A percentile compares a stretch with the other conserved stretches of the same genome.
Conservation (phyloP, 2,888 invertebrate species). For the Ecliptopera silaceata region DNA sequence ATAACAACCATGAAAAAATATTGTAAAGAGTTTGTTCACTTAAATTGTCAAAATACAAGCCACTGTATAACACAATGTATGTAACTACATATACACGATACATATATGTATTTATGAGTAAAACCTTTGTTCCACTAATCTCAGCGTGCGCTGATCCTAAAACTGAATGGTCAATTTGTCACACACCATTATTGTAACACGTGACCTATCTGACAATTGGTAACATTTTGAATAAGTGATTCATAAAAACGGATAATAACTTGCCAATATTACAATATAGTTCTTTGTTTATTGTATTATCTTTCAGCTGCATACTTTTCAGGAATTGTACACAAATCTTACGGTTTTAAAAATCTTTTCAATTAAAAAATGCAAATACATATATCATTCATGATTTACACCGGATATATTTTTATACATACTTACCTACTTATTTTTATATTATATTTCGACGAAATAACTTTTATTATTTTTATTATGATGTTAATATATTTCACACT, state of each 20-base stretch:
- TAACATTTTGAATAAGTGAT: constrained; percentile 30
- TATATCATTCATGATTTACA: not conserved
- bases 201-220: constrained; percentile 35
- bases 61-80: not conserved
- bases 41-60: not conserved
- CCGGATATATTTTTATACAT: no score
- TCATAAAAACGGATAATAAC: constrained; percentile 32
- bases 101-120: not conserved
- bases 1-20: no score
- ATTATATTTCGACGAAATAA: no score
- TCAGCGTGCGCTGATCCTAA: not conserved
- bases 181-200: constrained; percentile 23
- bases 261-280: constrained; percentile 26
- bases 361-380: not conserved
- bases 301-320: not conserved
- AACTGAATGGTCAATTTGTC: constrained; percentile 18
- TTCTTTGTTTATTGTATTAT: constrained; percentile 29
- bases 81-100: no score
- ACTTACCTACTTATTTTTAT: no score
- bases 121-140: constrained; percentile 6
- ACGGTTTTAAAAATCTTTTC: no score
- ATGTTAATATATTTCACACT: no score
- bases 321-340: not conserved
- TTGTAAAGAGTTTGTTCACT: no score
- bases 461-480: no score